phyloP scores from a whole-genome alignment of 2,113 vertebrate species.

The Triplophysa rosa region DNA sequence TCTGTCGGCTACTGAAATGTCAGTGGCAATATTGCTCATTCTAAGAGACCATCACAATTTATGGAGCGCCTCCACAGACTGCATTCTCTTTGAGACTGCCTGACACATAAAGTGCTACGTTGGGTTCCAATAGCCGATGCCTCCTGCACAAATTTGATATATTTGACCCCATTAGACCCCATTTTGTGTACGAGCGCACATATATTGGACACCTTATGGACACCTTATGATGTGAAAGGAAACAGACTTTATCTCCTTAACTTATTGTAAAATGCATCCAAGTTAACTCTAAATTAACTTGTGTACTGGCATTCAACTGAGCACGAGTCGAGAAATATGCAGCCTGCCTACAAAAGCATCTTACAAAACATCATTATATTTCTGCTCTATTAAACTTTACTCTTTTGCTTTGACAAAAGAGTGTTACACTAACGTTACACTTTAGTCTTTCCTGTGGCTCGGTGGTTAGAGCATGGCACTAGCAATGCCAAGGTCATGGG shows the following conservation, averaged over 20 bases:
- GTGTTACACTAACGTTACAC: too few species aligned
- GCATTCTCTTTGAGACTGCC: not conserved
- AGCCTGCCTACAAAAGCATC: not conserved
- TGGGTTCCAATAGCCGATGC: not conserved
- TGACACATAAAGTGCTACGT: not conserved
- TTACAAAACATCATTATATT: not conserved
- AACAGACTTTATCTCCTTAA: not conserved
- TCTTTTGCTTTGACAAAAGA: not conserved
- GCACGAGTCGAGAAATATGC: not conserved
- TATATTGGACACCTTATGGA: not conserved
- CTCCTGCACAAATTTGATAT: not conserved
- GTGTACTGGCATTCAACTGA: too few species aligned
- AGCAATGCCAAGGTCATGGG: too few species aligned
- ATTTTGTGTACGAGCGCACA: not conserved
- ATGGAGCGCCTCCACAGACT: conserved; percentile 1
- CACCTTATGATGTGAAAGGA: not conserved
- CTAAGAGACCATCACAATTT: conserved; percentile 39
- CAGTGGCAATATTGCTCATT: conserved; percentile 65
- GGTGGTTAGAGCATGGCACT: too few species aligned
- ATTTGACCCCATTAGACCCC: not conserved
- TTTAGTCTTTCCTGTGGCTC: too few species aligned
- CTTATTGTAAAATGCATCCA: too few species aligned
- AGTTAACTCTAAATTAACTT: too few species aligned
- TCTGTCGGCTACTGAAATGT: conserved; percentile 56
- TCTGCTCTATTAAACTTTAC: not conserved